These are phyloP conservation scores for Neolamprologus kungweensis DNA, from an alignment of 2,113 vertebrate species.

Conservation along the genomic window DNA sequence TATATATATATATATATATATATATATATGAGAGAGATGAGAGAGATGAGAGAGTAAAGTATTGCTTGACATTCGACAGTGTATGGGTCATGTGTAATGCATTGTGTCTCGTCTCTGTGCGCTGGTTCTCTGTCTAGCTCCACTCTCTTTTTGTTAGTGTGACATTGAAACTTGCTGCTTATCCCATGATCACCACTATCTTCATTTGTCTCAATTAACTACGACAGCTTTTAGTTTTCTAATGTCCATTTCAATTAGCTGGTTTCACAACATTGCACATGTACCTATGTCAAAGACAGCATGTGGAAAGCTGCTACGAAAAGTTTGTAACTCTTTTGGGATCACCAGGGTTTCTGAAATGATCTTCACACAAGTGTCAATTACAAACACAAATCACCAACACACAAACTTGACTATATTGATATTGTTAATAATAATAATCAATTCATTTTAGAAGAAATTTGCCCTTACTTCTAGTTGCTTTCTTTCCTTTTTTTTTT, in stretches of 20 bases:
- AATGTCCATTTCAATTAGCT: slow-evolving; percentile 55
- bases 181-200: slow-evolving; percentile 54
- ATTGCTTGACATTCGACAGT: background rate
- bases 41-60: background rate
- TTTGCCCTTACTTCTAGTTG: background rate
- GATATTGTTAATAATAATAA: background rate
- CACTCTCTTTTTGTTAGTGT: slow-evolving; percentile 19
- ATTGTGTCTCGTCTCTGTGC: background rate
- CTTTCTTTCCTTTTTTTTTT: background rate
- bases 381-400: background rate
- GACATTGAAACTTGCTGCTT: slow-evolving; percentile 49
- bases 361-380: background rate
- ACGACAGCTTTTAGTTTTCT: slow-evolving; percentile 64
- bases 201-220: slow-evolving; percentile 73
- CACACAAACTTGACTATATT: background rate
- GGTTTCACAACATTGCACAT: background rate
- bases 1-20: too few species aligned
- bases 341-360: background rate
- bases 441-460: background rate
- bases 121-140: background rate
- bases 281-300: background rate
- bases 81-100: slow-evolving; percentile 2
- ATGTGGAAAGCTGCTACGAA: background rate
- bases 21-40: too few species aligned
- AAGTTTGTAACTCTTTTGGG: background rate